These are phyloP conservation scores for Opisthograptis luteolata DNA, from an alignment of 2,888 invertebrate species.

Conservation along the genomic window DNA sequence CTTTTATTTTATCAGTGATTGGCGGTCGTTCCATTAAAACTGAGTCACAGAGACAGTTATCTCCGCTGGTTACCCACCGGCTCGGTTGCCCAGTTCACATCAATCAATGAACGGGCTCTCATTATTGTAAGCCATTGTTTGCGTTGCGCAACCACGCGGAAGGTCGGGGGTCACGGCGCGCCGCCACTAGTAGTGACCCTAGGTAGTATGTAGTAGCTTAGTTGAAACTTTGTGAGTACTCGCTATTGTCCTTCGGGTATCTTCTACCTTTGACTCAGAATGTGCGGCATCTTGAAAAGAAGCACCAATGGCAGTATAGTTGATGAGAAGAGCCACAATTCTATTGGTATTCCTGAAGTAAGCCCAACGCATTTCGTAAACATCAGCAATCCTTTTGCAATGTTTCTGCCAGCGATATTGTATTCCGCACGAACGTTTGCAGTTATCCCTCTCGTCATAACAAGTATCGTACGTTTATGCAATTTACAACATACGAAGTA, in stretches of 20 bases:
- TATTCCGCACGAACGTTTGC: background rate
- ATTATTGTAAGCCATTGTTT: constrained; percentile 5
- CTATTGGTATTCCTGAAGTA: too few relatives aligned
- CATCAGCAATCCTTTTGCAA: too few relatives aligned
- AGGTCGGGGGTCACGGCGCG: background rate
- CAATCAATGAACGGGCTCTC: constrained; percentile 8
- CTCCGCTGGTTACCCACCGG: constrained; percentile 1
- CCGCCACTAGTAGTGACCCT: background rate
- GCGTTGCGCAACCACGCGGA: constrained; percentile 7
- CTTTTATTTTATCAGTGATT: too few relatives aligned
- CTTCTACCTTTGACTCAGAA: background rate
- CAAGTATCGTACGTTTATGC: constrained; percentile 4
- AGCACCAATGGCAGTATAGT: too few relatives aligned
- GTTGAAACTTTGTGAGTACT: too few relatives aligned
- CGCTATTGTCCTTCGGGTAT: background rate
- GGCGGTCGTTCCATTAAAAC: too few relatives aligned
- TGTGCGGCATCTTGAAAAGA: too few relatives aligned
- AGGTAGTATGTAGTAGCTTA: too few relatives aligned
- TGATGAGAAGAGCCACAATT: too few relatives aligned
- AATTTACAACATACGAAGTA: background rate
- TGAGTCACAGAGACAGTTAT: background rate
- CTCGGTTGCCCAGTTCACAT: constrained; percentile 6
- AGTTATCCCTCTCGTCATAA: constrained; percentile 1
- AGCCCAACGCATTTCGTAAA: background rate
- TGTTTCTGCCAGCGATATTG: too few relatives aligned